These are phyloP conservation scores for Netelia virgata DNA, from an alignment of 2,888 invertebrate species.

Conservation along the genomic window DNA sequence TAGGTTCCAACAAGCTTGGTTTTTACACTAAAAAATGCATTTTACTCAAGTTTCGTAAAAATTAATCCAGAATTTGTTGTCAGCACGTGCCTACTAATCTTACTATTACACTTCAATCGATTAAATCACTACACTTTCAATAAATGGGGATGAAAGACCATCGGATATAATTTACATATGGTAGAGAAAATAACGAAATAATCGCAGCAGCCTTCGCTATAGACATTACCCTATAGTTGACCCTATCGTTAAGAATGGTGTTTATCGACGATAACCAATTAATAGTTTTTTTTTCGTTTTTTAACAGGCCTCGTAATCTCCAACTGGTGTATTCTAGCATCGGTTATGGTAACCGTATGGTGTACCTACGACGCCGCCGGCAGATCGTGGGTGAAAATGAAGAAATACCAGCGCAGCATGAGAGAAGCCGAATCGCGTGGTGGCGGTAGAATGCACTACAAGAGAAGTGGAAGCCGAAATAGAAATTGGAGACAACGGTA, in stretches of 20 bases:
- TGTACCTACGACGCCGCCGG: conserved; percentile 96
- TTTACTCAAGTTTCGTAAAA: no score
- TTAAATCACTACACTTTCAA: no score
- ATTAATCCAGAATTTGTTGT: no score
- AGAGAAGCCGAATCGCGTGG: conserved; percentile 89
- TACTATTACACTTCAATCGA: no score
- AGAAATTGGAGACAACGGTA: conserved; percentile 94
- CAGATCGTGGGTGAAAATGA: conserved; percentile 95
- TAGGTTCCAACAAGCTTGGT: no score
- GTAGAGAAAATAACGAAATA: no score
- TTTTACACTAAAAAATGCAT: no score
- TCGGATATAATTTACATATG: no score
- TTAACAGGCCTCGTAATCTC: conserved; percentile 90
- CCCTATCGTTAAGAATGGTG: neutral
- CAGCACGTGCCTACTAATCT: no score
- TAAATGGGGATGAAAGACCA: no score
- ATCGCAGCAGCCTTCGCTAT: no score
- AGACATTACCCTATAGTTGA: no score
- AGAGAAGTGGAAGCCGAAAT: conserved; percentile 91
- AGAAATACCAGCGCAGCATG: conserved; percentile 93
- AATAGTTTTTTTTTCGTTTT: conserved; percentile 17
- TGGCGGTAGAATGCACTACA: conserved; percentile 88
- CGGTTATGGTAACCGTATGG: conserved; percentile 92
- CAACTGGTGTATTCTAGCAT: conserved; percentile 91
- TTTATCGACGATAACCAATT: neutral